A percentile compares a stretch with the other conserved stretches of the same genome.
phyloP scores from a whole-genome alignment of 1,140 invertebrate genomes.

The Zaprionus ornatus region DNA sequence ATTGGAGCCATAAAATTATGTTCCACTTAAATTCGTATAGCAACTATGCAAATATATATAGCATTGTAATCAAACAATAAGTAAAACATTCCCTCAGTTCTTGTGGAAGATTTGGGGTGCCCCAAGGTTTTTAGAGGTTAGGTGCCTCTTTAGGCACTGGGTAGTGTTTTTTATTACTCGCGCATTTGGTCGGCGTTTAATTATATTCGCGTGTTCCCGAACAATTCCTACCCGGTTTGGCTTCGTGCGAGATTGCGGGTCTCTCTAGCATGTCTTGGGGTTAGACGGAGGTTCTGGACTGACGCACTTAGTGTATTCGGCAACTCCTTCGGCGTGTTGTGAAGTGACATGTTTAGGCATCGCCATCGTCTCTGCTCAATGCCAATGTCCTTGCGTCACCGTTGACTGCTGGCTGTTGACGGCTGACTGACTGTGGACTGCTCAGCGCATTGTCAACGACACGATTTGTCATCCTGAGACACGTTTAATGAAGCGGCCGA shows the following conservation, averaged over 20 bases:
- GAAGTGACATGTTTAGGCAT: conserved; percentile 24
- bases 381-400: conserved; percentile 44
- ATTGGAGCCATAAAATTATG: neutral
- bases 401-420: conserved; percentile 25
- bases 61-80: neutral
- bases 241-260: conserved; percentile 28
- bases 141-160: neutral
- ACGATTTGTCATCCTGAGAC: conserved; percentile 70
- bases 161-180: conserved; percentile 54
- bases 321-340: neutral
- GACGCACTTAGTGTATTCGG: conserved; percentile 37
- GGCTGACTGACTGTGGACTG: conserved; percentile 31
- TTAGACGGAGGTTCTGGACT: neutral
- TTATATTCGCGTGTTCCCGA: conserved; percentile 72
- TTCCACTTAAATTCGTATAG: neutral
- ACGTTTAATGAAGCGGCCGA: conserved; percentile 46
- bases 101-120: neutral
- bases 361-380: conserved; percentile 34
- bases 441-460: conserved; percentile 72
- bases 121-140: no score
- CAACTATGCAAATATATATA: neutral
- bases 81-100: neutral
- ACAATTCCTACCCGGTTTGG: conserved; percentile 41
- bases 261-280: conserved; percentile 11
- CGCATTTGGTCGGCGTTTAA: conserved; percentile 66